Evolutionary conservation across 2,797 vertebrate genomes (phyloP).

Genomic region (Periparus ater): DNA sequence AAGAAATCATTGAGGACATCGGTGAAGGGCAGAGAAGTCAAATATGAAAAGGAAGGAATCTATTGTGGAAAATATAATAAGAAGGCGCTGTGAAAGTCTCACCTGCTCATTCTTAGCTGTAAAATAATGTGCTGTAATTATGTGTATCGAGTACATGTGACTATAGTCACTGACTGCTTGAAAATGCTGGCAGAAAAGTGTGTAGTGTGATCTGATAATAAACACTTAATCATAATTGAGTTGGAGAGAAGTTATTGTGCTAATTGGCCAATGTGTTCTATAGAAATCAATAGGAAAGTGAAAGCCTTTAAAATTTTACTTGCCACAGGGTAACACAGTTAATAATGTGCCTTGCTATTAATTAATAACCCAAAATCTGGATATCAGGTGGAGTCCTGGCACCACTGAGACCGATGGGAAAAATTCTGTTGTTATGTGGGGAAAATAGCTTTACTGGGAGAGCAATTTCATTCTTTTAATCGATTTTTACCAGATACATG

Average conservation of each 20-base stretch:
- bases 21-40: constrained; percentile 35
- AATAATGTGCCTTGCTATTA: background rate
- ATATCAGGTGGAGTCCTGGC: background rate
- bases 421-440: background rate
- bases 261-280: background rate
- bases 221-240: background rate
- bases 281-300: background rate
- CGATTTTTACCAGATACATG: background rate
- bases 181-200: background rate
- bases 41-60: background rate
- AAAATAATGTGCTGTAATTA: constrained; percentile 16
- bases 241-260: background rate
- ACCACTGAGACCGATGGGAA: background rate
- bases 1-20: constrained; percentile 5
- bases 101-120: background rate
- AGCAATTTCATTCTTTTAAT: background rate
- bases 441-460: background rate
- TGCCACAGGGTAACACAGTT: background rate
- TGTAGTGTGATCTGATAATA: background rate
- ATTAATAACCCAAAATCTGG: background rate
- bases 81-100: background rate
- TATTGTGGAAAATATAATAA: background rate
- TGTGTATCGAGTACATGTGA: background rate
- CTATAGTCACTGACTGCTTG: background rate
- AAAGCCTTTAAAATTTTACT: background rate